These are phyloP conservation scores for Drosophila anceps DNA, from an alignment of 2,888 invertebrate genomes.

Conservation along the genomic window DNA sequence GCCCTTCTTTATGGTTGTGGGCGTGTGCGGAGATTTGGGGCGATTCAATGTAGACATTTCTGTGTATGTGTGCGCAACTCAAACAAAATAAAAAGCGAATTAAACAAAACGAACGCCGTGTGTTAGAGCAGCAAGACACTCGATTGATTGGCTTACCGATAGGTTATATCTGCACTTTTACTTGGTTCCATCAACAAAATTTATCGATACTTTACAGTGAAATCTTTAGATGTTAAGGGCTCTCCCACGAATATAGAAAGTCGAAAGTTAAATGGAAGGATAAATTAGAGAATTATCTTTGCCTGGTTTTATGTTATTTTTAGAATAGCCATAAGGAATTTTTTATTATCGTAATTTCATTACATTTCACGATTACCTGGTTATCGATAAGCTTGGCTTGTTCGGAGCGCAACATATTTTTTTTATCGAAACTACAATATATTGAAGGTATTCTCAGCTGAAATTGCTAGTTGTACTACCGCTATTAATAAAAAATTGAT, in stretches of 20 bases:
- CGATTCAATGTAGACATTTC: conserved; percentile 87
- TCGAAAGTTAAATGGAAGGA: background rate
- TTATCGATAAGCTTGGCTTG: background rate
- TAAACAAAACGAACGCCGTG: conserved; percentile 49
- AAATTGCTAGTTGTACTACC: background rate
- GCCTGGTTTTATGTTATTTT: background rate
- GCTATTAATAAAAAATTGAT: background rate
- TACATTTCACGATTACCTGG: background rate
- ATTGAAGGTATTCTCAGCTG: background rate
- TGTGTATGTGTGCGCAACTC: conserved; percentile 9
- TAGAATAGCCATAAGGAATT: too few species aligned
- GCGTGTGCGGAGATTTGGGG: conserved; percentile 93
- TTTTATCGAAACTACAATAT: too few species aligned
- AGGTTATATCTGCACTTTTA: background rate
- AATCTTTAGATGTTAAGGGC: background rate
- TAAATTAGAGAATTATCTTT: background rate
- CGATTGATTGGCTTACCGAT: conserved; percentile 44
- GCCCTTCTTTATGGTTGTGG: conserved; percentile 90
- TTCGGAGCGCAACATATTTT: too few species aligned
- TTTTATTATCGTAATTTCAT: background rate
- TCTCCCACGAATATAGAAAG: background rate
- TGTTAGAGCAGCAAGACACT: conserved; percentile 21
- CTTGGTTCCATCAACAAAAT: background rate
- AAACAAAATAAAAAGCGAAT: conserved; percentile 39
- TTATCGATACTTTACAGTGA: conserved; percentile 5